Percentiles rank a stretch among this genome's conserved stretches.
phyloP scores from a whole-genome alignment of 2,113 vertebrate genomes.

The Candoia aspera region DNA sequence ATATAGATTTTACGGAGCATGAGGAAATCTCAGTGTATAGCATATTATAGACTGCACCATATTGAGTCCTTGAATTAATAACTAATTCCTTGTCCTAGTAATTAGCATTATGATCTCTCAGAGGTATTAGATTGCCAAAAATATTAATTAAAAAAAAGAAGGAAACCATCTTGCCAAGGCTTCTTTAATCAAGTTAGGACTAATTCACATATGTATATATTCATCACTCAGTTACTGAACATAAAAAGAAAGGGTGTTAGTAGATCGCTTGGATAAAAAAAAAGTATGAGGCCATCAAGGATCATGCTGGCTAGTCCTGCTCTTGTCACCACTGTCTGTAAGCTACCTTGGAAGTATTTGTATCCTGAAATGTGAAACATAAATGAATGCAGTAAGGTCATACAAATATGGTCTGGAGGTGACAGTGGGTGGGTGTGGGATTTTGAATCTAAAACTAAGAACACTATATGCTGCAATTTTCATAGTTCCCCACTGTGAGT shows the following conservation, averaged over 20 bases:
- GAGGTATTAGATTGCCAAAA: background rate
- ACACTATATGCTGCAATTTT: background rate
- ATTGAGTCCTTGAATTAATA: background rate
- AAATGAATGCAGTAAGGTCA: background rate
- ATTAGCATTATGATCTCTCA: background rate
- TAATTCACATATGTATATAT: background rate
- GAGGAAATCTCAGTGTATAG: background rate
- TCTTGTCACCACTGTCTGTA: background rate
- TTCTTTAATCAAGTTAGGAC: background rate
- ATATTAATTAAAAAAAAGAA: background rate
- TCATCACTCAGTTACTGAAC: background rate
- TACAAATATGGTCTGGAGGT: background rate
- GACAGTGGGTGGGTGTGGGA: background rate
- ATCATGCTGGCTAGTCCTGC: background rate
- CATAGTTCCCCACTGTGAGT: background rate
- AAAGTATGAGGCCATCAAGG: background rate
- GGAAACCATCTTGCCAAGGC: background rate
- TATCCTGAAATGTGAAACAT: background rate
- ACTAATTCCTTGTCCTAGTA: background rate
- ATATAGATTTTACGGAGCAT: background rate
- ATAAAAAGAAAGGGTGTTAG: too few relatives aligned
- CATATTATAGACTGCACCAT: background rate
- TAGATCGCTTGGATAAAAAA: background rate
- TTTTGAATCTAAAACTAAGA: background rate
- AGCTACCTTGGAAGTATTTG: background rate